Evolutionary conservation across 2,113 vertebrate genomes (phyloP), one percentile per base, ranked within the genome.

Genomic region (Phylloscopus trochilus): DNA sequence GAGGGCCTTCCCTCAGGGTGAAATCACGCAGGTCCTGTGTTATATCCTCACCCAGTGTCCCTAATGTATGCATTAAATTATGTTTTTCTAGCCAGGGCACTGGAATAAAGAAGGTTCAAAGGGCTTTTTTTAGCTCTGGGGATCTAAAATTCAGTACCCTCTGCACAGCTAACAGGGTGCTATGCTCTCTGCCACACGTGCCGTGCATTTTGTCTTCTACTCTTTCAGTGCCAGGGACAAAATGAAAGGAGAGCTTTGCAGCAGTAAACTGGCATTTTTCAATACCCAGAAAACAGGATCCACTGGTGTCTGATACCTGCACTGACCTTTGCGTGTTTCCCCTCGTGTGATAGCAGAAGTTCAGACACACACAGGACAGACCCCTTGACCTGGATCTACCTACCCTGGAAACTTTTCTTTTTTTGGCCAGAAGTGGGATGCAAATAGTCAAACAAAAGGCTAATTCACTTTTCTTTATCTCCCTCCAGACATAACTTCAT

Each of bases 111-210:
- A 60, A 35, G 39, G 49, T n/a, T 62, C 59, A 28, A 66, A 28
- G 21, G 55, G 23, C 4, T 56, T 37, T 39, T 6, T 67, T 59
- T 64, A 44, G 60, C 76, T 17, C 6, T 15, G 10, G 13, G 26
- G 5, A 56, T 35, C 52, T 23, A 55, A 68, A 83, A 43, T 47
- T 16, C 5, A 0, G 27, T 18, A 6, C 11, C 20, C 10, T 2
- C 51, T 11, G 19, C 46, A 12, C 13, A 15, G 31, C 30, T 43
- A 8, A 37, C 6, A 15, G 17, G 56, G 41, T 33, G 55, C 41
- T 73, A 2, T 0, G 0, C 28, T 51, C 39, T n/a, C 23, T 75
- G 70, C 37, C 30, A 15, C 55, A 14, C 1, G 0, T 0, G 0
- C 3, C 0, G 2, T 21, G 43, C 22, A 2, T 60, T 62, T 83